Percentiles rank a stretch among this genome's conserved stretches.
Evolutionary conservation across 1,140 invertebrate species (phyloP).

Genomic region (Drosophila ananassae): DNA sequence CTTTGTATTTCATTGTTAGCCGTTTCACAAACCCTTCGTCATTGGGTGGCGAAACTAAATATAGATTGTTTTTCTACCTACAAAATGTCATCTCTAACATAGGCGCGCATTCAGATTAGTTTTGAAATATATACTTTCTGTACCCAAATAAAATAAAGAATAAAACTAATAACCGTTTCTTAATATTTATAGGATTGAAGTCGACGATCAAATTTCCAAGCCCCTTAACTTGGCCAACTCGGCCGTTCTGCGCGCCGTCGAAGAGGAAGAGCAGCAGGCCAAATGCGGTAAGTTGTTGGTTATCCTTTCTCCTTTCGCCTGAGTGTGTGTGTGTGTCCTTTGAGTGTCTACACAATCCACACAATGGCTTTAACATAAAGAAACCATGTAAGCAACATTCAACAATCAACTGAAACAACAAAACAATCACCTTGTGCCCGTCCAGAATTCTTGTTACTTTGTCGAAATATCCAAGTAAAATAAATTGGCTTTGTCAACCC

Average conservation of each 20-base stretch:
- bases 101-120: not conserved
- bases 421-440: slow-evolving; percentile 15
- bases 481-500: not conserved
- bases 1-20: not conserved
- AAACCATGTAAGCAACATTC: slow-evolving; percentile 55
- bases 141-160: not conserved
- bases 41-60: not conserved
- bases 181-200: slow-evolving; percentile 58
- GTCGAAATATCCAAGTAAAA: slow-evolving; percentile 1
- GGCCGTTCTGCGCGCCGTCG: slow-evolving; percentile 91
- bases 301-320: not conserved
- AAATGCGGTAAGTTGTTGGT: slow-evolving; percentile 86
- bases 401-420: slow-evolving; percentile 44
- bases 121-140: not conserved
- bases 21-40: not conserved
- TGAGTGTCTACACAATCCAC: slow-evolving; percentile 6
- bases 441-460: slow-evolving; percentile 16
- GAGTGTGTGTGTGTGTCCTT: slow-evolving; percentile 19
- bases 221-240: slow-evolving; percentile 92
- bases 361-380: slow-evolving; percentile 18
- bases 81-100: not conserved
- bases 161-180: no score
- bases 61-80: slow-evolving; percentile 1
- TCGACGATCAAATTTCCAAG: slow-evolving; percentile 85
- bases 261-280: slow-evolving; percentile 89